Evolutionary conservation across 2,797 vertebrate genomes (phyloP).

Genomic region (Microctenopoma stevenorrisi): DNA sequence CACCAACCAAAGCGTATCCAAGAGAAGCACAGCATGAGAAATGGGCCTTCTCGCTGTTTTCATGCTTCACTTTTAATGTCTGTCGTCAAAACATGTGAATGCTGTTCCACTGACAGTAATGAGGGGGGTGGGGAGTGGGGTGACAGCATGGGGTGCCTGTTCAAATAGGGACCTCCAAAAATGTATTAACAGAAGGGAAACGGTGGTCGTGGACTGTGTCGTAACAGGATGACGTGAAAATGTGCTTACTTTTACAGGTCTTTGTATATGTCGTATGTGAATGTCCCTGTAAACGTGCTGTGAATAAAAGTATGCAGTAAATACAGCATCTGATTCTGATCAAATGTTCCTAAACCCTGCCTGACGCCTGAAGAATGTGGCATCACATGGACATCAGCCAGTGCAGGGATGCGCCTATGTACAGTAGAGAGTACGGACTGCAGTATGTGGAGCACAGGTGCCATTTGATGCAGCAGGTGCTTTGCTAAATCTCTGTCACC

Average conservation of each 20-base stretch:
- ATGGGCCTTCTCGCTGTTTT: slow-evolving; percentile 44
- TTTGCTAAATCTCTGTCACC: background rate
- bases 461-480: background rate
- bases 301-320: background rate
- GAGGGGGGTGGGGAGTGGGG: slow-evolving; percentile 7
- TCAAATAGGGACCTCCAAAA: slow-evolving; percentile 37
- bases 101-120: slow-evolving; percentile 35
- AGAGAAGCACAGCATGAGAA: slow-evolving; percentile 41
- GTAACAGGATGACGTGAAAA: slow-evolving; percentile 13
- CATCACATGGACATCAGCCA: background rate
- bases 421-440: no score
- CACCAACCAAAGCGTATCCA: slow-evolving; percentile 24
- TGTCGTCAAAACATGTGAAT: slow-evolving; percentile 34
- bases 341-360: slow-evolving; percentile 1
- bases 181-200: slow-evolving; percentile 49
- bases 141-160: slow-evolving; percentile 23
- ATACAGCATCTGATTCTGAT: background rate
- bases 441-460: background rate
- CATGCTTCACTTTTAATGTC: slow-evolving; percentile 50
- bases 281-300: background rate
- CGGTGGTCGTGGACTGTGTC: slow-evolving; percentile 15
- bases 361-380: background rate
- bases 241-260: background rate
- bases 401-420: no score
- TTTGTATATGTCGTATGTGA: background rate